A percentile compares a stretch with the other conserved stretches of the same genome.
These are phyloP conservation scores for Caenorhabditis briggsae DNA, from an alignment of 1,140 invertebrate species.

Conservation along the genomic window DNA sequence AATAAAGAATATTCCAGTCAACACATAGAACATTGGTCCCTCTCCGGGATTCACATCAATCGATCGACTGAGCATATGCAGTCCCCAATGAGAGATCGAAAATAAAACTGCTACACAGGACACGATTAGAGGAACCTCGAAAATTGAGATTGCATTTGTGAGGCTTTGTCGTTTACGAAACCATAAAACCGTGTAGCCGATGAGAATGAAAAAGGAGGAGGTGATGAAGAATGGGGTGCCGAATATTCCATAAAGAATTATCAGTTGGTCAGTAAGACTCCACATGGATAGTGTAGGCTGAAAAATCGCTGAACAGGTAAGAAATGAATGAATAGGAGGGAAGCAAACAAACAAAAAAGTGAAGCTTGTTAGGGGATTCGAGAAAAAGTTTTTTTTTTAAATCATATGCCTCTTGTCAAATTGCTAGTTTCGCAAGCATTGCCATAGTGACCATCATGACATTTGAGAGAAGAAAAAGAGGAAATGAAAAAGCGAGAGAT, in stretches of 20 bases:
- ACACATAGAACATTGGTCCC: not conserved
- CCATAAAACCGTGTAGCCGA: not conserved
- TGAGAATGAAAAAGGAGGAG: not conserved
- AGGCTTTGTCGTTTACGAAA: slow-evolving; percentile 6
- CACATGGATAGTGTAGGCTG: no score
- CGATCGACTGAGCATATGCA: not conserved
- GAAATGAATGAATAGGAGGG: no score
- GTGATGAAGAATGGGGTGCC: not conserved
- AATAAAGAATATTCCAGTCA: not conserved
- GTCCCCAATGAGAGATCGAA: not conserved
- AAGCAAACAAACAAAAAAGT: no score
- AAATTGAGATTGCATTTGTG: not conserved
- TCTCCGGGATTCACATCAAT: not conserved
- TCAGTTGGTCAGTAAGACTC: not conserved
- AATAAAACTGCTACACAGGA: not conserved
- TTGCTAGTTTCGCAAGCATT: no score
- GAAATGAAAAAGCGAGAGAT: no score
- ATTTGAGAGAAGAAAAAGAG: no score
- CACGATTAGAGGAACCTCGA: not conserved
- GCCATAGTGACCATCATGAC: no score
- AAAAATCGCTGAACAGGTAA: no score
- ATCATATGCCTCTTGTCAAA: no score
- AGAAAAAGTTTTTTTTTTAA: no score
- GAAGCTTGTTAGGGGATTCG: no score
- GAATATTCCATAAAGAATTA: not conserved